Evolutionary conservation across 2,797 vertebrate genomes (phyloP).

Genomic region (Mormyrus hasselquistii): DNA sequence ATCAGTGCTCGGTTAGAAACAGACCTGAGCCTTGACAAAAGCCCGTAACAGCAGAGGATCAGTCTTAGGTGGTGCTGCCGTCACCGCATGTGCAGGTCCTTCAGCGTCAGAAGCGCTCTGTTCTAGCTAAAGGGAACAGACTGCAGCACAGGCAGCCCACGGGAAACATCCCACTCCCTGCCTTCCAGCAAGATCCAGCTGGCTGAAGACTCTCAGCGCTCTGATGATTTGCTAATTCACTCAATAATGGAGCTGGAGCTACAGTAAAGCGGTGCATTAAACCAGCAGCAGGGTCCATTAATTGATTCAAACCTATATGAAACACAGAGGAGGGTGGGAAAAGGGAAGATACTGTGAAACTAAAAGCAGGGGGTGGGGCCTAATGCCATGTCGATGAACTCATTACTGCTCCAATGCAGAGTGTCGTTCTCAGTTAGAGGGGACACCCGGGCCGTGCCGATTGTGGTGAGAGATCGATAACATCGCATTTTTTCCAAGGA

Average conservation of each 20-base stretch:
- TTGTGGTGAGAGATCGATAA: not conserved
- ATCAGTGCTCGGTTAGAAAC: not conserved
- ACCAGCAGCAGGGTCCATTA: constrained; percentile 47
- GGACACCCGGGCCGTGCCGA: not conserved
- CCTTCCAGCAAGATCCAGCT: constrained; percentile 41
- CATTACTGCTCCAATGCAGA: not conserved
- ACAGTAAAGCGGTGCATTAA: constrained; percentile 36
- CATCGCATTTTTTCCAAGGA: not conserved
- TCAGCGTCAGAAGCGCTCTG: not conserved
- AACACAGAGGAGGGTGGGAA: constrained; percentile 35
- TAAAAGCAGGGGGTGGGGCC: not conserved
- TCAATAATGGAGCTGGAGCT: constrained; percentile 48
- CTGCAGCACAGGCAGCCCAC: not conserved
- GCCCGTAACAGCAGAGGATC: constrained; percentile 26
- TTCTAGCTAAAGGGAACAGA: not conserved
- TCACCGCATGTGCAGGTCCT: not conserved
- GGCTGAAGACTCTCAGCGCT: constrained; percentile 43
- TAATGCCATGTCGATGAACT: not conserved
- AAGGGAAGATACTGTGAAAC: not conserved
- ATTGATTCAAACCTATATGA: constrained; percentile 64
- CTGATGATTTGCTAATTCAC: constrained; percentile 57
- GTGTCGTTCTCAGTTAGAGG: not conserved
- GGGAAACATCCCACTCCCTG: constrained; percentile 3
- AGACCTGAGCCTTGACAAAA: constrained; percentile 12
- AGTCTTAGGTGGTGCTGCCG: not conserved